Evolutionary conservation across 2,113 vertebrate species (phyloP).

Genomic region (Fulica atra): DNA sequence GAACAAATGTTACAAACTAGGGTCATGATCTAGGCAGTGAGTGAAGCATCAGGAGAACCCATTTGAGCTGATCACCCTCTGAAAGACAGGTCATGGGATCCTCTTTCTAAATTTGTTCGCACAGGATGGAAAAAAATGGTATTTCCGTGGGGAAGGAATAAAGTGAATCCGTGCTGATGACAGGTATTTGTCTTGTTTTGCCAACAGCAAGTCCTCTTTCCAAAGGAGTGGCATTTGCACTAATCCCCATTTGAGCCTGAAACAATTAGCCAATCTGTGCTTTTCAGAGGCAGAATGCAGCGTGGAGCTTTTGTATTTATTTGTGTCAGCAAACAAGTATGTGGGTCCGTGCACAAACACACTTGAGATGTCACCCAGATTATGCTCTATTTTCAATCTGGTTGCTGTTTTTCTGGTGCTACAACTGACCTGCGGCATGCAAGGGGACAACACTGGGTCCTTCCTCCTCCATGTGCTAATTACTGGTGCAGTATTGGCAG

Average conservation of each 20-base stretch:
- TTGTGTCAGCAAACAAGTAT: slow-evolving; percentile 45
- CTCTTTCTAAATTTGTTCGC: slow-evolving; percentile 39
- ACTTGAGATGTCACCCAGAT: slow-evolving; percentile 32
- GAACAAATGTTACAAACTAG: slow-evolving; percentile 4
- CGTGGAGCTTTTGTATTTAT: slow-evolving; percentile 33
- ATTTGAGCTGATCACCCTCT: neutral
- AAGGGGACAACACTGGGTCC: neutral
- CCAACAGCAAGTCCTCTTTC: slow-evolving; percentile 50
- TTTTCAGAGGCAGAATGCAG: neutral
- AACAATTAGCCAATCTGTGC: slow-evolving; percentile 39
- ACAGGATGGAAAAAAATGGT: slow-evolving; percentile 43
- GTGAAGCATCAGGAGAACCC: neutral
- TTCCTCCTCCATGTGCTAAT: neutral
- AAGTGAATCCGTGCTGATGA: slow-evolving; percentile 19
- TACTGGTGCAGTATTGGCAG: neutral
- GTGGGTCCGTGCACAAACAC: slow-evolving; percentile 5
- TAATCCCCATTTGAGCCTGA: slow-evolving; percentile 54
- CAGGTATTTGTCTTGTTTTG: slow-evolving; percentile 68
- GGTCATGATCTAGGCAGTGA: neutral
- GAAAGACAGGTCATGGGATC: neutral
- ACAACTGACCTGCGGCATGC: neutral
- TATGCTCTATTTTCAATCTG: slow-evolving; percentile 5
- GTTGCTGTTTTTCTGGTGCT: neutral
- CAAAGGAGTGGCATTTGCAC: slow-evolving; percentile 19
- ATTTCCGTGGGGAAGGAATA: slow-evolving; percentile 49